Percentiles rank a stretch among this genome's conserved stretches.
These are phyloP conservation scores for Vulpes lagopus DNA, from an alignment of 2,113 vertebrate genomes.

Conservation along the genomic window DNA sequence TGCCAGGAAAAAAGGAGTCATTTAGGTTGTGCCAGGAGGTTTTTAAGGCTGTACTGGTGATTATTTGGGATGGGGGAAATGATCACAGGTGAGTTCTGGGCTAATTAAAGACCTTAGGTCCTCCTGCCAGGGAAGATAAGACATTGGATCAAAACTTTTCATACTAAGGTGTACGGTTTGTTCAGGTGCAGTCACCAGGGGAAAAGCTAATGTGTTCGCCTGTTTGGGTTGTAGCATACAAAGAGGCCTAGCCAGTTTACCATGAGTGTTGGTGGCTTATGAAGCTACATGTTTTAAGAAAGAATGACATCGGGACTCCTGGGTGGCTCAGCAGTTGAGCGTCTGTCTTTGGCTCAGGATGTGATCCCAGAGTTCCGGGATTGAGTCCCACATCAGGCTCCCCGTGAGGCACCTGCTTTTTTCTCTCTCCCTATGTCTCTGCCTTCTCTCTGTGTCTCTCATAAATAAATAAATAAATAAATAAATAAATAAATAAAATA, in stretches of 20 bases:
- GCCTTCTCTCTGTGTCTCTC: too few species aligned
- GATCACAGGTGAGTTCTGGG: not conserved
- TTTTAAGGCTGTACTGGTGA: not conserved
- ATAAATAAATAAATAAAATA: too few species aligned
- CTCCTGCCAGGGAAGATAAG: not conserved
- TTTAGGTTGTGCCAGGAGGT: not conserved
- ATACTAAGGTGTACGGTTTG: not conserved
- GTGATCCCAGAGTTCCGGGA: too few species aligned
- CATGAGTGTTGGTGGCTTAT: not conserved
- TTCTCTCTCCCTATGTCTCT: too few species aligned
- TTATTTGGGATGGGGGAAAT: not conserved
- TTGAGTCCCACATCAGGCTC: too few species aligned
- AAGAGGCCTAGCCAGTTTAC: not conserved
- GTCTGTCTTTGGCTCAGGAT: too few species aligned
- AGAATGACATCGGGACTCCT: too few species aligned
- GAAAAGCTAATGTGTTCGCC: not conserved
- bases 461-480: too few species aligned
- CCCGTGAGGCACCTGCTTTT: too few species aligned
- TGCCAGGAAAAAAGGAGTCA: not conserved
- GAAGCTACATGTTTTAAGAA: not conserved
- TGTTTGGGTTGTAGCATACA: not conserved
- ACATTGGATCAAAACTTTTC: not conserved
- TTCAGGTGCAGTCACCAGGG: not conserved
- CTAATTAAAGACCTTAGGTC: not conserved
- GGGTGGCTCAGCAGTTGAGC: too few species aligned